phyloP scores from a whole-genome alignment of 2,113 vertebrate species.

The Megatriorchis doriae region DNA sequence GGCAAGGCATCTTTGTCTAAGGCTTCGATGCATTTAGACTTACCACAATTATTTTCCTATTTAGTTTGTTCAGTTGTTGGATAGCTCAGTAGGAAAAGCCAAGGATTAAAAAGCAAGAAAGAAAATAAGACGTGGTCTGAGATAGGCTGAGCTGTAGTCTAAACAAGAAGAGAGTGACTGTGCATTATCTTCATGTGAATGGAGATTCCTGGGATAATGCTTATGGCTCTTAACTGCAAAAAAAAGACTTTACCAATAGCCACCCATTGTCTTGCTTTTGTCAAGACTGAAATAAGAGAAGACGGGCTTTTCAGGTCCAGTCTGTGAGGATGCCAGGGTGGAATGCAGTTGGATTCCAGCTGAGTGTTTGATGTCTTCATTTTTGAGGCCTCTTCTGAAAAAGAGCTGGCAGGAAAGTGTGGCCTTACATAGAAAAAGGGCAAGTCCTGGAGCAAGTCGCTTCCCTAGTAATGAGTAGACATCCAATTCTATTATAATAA shows the following conservation, averaged over 20 bases:
- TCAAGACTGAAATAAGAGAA: slow-evolving; percentile 73
- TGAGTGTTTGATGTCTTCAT: slow-evolving; percentile 82
- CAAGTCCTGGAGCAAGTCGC: slow-evolving; percentile 45
- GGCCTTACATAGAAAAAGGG: slow-evolving; percentile 37
- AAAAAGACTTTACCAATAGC: slow-evolving; percentile 70
- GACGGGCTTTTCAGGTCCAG: slow-evolving; percentile 69
- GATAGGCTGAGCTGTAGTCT: slow-evolving; percentile 68
- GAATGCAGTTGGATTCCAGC: slow-evolving; percentile 75
- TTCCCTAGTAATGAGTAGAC: slow-evolving; percentile 68
- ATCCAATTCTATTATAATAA: slow-evolving; percentile 73
- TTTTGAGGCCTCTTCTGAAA: slow-evolving; percentile 62
- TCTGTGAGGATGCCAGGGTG: slow-evolving; percentile 62
- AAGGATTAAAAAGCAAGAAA: slow-evolving; percentile 78
- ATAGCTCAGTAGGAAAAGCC: slow-evolving; percentile 62
- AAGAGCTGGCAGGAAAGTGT: slow-evolving; percentile 52
- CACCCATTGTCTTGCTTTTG: slow-evolving; percentile 82
- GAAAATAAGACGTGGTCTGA: slow-evolving; percentile 69
- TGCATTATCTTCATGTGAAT: slow-evolving; percentile 80
- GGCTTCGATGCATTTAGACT: slow-evolving; percentile 67
- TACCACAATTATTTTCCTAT: slow-evolving; percentile 69
- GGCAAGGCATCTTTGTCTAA: slow-evolving; percentile 67
- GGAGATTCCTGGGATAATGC: slow-evolving; percentile 72
- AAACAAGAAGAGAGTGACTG: slow-evolving; percentile 67
- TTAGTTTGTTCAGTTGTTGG: slow-evolving; percentile 70
- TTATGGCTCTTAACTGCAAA: slow-evolving; percentile 56